Evolutionary conservation across 2,888 invertebrate genomes (phyloP).

Genomic region (Antheraea yamamai): DNA sequence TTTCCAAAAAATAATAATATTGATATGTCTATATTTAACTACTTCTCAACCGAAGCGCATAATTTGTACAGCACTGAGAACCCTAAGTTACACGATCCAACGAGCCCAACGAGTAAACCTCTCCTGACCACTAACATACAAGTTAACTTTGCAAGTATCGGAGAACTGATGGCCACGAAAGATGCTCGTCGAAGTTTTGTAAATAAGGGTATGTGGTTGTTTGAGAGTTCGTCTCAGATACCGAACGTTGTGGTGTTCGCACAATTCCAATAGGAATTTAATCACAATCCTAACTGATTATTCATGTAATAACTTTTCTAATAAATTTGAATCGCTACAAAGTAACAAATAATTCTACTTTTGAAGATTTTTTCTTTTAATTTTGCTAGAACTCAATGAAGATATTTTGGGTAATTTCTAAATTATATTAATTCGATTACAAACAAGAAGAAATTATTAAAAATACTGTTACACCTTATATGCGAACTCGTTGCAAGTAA

Average conservation of each 20-base stretch:
- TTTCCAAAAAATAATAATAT: background rate
- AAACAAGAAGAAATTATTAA: too few relatives aligned
- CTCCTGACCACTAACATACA: constrained; percentile 11
- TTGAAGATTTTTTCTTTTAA: too few relatives aligned
- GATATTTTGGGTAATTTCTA: too few relatives aligned
- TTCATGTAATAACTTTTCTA: background rate
- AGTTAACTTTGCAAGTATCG: constrained; percentile 2
- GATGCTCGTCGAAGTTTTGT: background rate
- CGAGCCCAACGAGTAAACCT: background rate
- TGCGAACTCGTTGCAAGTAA: too few relatives aligned
- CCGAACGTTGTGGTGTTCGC: background rate
- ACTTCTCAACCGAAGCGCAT: background rate
- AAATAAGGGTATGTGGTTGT: constrained; percentile 1
- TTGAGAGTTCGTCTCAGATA: background rate
- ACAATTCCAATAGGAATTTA: background rate
- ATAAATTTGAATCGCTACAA: too few relatives aligned
- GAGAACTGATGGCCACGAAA: background rate
- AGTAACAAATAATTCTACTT: too few relatives aligned
- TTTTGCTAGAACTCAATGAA: too few relatives aligned
- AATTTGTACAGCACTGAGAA: background rate
- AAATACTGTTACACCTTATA: too few relatives aligned
- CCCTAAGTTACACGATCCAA: background rate
- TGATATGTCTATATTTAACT: background rate
- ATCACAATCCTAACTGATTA: background rate
- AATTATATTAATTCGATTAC: too few relatives aligned